Evolutionary conservation across 1,140 invertebrate species (phyloP), one percentile per base, ranked within the genome.

Genomic region (Achatina immaculata): DNA sequence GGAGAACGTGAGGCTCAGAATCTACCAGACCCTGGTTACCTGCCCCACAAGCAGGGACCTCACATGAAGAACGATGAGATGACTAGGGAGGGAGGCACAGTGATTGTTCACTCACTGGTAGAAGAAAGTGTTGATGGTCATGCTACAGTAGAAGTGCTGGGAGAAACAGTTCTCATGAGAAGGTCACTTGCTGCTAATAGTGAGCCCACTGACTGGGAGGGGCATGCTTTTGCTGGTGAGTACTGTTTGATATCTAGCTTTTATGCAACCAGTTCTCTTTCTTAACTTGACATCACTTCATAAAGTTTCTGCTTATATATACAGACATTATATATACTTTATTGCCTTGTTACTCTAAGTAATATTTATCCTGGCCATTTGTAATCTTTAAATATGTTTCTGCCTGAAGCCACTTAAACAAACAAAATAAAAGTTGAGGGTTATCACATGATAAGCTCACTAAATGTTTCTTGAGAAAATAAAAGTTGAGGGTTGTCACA

Each of bases 161-260:
- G 31, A 38, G 62, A 45, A 6, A 36, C 31, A 62, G 76, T 78
- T 9, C 48, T 78, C 68, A 73, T 82, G 68, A 51, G 83, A 68
- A 48, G 81, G 7, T 75, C 78, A 24, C 31, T 83, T 19, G 82
- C 80, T 43, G 73, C 58, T 36, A 78, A 69, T 0, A 65, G 58
- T 38, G 75, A 83, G 19, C 78, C 74, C 4, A 16, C 40, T 21
- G 82, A 83, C 48, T 75, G 80, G 68, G 80, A 83, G 34, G 45
- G 55, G 34, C 82, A 82, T 72, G 72, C 82, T 31, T 85, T 83
- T 83, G 84, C 84, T 55, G 84, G 84, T 85, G 38, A 80, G 83
- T 58, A 16, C 9, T 51, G 11, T 24, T 65, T 34, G n/a, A 34
- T 11, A 28, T 11, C 62, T 9, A 65, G n/a, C 31, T 11, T 65